These are phyloP conservation scores for Drosophila simulans DNA, from an alignment of 1,140 invertebrate genomes.

Conservation along the genomic window DNA sequence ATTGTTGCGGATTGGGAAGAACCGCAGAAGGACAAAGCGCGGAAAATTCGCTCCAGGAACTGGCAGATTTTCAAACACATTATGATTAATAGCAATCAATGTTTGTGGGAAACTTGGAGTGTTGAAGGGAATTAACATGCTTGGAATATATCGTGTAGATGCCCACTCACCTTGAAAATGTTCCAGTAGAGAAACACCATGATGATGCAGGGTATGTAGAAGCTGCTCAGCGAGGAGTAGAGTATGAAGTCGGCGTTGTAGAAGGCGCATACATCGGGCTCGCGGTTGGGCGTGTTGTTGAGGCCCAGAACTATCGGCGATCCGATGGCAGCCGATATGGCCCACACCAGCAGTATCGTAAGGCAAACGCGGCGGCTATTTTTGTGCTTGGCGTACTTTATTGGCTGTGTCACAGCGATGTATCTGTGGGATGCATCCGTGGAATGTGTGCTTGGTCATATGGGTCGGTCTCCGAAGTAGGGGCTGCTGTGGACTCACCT, in stretches of 20 bases:
- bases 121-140: too few species aligned
- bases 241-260: slow-evolving; percentile 99
- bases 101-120: too few species aligned
- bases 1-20: too few species aligned
- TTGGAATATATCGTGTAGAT: too few species aligned
- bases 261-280: slow-evolving; percentile 94
- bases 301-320: slow-evolving; percentile 98
- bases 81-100: too few species aligned
- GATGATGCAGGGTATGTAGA: slow-evolving; percentile 99
- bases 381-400: slow-evolving; percentile 99
- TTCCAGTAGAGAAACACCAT: slow-evolving; percentile 99
- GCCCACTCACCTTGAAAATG: slow-evolving; percentile 94
- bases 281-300: slow-evolving; percentile 93
- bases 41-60: background rate
- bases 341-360: slow-evolving; percentile 98
- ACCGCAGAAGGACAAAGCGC: background rate
- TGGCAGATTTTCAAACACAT: too few species aligned
- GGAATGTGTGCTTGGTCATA: too few species aligned
- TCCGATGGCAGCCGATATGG: slow-evolving; percentile 97
- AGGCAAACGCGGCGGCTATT: slow-evolving; percentile 97
- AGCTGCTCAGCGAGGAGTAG: slow-evolving; percentile 98
- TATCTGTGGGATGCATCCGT: slow-evolving; percentile 89
- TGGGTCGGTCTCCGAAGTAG: too few species aligned
- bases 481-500: slow-evolving; percentile 88
- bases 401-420: slow-evolving; percentile 99